Percentiles rank a stretch among this genome's conserved stretches.
Conservation (phyloP, 2,113 vertebrate species). For the Halcyon senegalensis region DNA sequence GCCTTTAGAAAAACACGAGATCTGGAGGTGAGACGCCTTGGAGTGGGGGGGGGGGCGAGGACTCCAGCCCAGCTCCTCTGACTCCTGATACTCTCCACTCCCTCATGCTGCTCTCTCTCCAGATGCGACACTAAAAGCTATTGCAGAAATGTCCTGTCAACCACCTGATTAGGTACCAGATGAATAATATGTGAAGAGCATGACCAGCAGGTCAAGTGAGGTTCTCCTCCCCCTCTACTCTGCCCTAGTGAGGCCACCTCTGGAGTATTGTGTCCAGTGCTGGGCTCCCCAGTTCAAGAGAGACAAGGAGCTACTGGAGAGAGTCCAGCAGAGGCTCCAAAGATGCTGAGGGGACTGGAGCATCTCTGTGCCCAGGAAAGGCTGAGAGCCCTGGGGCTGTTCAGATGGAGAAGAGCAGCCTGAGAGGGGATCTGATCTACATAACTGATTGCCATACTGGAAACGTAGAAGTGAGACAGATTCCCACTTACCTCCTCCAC, state of each 20-base stretch:
- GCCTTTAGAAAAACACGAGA: background rate
- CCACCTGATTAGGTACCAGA: background rate
- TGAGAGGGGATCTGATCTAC: background rate
- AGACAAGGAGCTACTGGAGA: background rate
- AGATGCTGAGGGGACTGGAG: background rate
- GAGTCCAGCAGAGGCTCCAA: background rate
- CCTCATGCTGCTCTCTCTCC: background rate
- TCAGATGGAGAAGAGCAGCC: no score
- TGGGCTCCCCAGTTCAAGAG: background rate
- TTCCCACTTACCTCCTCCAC: conserved; percentile 78
- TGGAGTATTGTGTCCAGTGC: background rate
- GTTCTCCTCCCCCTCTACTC: background rate
- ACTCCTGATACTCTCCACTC: background rate
- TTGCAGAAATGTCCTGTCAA: background rate
- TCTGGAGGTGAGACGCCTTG: background rate
- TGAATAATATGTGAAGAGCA: background rate
- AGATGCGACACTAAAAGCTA: background rate
- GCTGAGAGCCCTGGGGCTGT: no score
- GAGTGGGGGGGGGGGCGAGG: accelerated
- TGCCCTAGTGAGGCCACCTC: background rate
- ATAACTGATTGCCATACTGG: background rate
- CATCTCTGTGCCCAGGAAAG: no score
- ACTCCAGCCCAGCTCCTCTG: background rate
- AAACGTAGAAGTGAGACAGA: background rate
- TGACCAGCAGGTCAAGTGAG: background rate